Base-by-base conservation (phyloP, 2,888 invertebrate species). In the Hydraecia micacea region DNA sequence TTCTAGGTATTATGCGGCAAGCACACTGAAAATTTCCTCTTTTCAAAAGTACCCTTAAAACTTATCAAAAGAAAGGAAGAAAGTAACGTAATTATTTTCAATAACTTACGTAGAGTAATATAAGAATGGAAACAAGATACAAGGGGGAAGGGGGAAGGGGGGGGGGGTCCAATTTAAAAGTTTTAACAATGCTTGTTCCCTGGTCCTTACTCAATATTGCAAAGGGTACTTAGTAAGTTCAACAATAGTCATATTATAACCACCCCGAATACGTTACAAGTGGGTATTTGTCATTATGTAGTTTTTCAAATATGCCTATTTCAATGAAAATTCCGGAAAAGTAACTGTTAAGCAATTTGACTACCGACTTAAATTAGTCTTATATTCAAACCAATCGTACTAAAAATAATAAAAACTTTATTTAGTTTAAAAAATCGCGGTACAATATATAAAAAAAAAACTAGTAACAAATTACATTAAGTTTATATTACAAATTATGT, bases 101-200 rank as follows among this genome's bases (percentile, higher is more conserved):
- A 78, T 85, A 85, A 73, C 74, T 82, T 69, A 75, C 75, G 66
- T 46, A 65, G 25, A 81, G 76, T 81, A 84, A 75, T 11, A 80
- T 84, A 82, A 83, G 74, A 83, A 79, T 78, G 79, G 73, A 77
- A 76, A 79, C 75, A 82, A 81, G 80, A 84, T 79, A 83, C 79
- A 82, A 83, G 86, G 11, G n/a, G n/a, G n/a, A n/a, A n/a, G n/a
- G n/a, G n/a, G n/a, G n/a, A n/a, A n/a, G n/a, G n/a, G n/a, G n/a
- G n/a, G n/a, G n/a, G n/a, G n/a, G 77, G 74, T 85, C 84, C 87
- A 91, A 91, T 91, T 90, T 89, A 85, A 86, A 92, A 91, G 88
- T 92, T 92, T 89, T 92, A 91, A 92, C 91, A 91, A 91, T 88
- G 88, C 79, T 73, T 80, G 75, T 77, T 86, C 78, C 77, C 72